These are phyloP conservation scores for Corythornis madagascariensis DNA, from an alignment of 2,113 vertebrate genomes.

Conservation along the genomic window DNA sequence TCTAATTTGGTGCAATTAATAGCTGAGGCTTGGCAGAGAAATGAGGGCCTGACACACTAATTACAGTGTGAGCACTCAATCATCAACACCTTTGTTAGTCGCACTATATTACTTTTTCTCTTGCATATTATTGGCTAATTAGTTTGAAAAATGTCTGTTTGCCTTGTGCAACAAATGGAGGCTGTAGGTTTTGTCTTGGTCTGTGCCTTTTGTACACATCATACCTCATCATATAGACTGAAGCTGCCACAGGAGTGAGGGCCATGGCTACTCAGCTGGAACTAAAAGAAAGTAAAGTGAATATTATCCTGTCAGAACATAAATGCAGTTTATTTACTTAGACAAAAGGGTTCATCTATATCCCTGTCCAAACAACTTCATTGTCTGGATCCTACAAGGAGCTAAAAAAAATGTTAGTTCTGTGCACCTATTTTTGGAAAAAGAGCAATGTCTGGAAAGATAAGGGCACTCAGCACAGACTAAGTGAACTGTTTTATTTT, in stretches of 20 bases:
- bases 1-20: constrained; percentile 99
- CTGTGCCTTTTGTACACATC: constrained; percentile 87
- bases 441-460: constrained; percentile 84
- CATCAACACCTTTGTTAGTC: constrained; percentile 99
- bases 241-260: constrained; percentile 81
- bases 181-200: constrained; percentile 86
- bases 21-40: constrained; percentile 92
- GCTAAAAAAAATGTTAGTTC: constrained; percentile 81
- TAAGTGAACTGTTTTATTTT: constrained; percentile 89
- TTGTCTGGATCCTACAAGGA: constrained; percentile 88
- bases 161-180: constrained; percentile 91
- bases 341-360: constrained; percentile 97
- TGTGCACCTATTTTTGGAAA: constrained; percentile 83
- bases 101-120: constrained; percentile 90
- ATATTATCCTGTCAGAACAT: constrained; percentile 94
- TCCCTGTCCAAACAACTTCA: constrained; percentile 94
- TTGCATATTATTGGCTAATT: constrained; percentile 99
- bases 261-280: constrained; percentile 87
- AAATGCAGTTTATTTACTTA: constrained; percentile 96
- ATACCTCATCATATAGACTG: constrained; percentile 84
- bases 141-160: constrained; percentile 98
- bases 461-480: constrained; percentile 84
- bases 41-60: constrained; percentile 97
- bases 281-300: constrained; percentile 91
- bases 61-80: constrained; percentile 99